phyloP scores from a whole-genome alignment of 2,888 invertebrate genomes.

The Lasioglossum malachurum region DNA sequence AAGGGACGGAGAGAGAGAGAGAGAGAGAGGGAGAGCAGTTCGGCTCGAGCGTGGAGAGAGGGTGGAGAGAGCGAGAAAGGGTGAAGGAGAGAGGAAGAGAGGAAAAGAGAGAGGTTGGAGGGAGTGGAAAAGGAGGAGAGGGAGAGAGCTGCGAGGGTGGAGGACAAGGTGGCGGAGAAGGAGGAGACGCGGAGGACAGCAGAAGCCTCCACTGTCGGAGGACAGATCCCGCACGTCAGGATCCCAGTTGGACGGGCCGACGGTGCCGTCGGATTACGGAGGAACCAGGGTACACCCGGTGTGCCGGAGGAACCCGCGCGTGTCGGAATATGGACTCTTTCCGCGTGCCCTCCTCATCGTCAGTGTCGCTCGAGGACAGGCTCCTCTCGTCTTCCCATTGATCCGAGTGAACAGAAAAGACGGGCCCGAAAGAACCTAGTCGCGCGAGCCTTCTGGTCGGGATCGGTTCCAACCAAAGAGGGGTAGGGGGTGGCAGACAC shows the following conservation, averaged over 20 bases:
- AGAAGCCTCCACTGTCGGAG: slow-evolving; percentile 77
- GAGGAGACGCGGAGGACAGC: slow-evolving; percentile 78
- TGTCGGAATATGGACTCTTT: slow-evolving; percentile 52
- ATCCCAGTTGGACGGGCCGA: slow-evolving; percentile 74
- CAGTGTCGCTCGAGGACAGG: slow-evolving; percentile 30
- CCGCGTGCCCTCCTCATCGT: slow-evolving; percentile 44
- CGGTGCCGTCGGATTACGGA: slow-evolving; percentile 70
- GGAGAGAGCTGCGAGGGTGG: slow-evolving; percentile 69
- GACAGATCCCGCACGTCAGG: slow-evolving; percentile 79
- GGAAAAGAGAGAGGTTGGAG: slow-evolving; percentile 63
- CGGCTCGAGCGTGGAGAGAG: not conserved
- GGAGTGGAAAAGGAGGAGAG: slow-evolving; percentile 54
- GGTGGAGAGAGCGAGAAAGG: slow-evolving; percentile 59
- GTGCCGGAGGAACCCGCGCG: slow-evolving; percentile 63
- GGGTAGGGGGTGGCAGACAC: slow-evolving; percentile 26
- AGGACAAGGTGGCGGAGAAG: slow-evolving; percentile 70
- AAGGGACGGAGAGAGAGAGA: slow-evolving; percentile 54
- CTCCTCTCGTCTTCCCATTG: slow-evolving; percentile 26
- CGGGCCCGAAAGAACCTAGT: not conserved
- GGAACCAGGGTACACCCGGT: slow-evolving; percentile 53
- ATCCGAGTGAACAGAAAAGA: slow-evolving; percentile 24
- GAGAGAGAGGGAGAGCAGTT: not conserved
- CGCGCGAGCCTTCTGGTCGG: slow-evolving; percentile 29
- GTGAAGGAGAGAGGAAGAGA: slow-evolving; percentile 49
- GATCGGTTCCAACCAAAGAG: not conserved